Evolutionary conservation across 2,113 vertebrate genomes (phyloP), one percentile per base, ranked within the genome.

Genomic region (Ranitomeya imitator): DNA sequence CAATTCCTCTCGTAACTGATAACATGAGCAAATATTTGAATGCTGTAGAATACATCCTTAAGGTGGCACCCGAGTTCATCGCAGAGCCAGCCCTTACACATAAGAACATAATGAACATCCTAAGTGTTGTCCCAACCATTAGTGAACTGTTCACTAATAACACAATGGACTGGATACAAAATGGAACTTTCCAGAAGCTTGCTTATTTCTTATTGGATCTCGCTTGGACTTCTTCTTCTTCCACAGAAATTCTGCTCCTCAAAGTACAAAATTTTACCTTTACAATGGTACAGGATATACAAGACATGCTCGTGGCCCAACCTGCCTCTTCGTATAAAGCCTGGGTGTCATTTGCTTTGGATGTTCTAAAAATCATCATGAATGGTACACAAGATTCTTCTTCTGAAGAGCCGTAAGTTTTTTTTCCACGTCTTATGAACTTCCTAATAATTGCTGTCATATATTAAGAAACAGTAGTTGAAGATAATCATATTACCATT

Each of bases 301-400:
- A 89, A 79, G 13, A 85, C 26, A 69, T 85, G 15, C 73, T 89
- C n/a, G 79, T 69, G 10, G 13, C 61, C 21, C 73, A 85, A n/a
- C 77, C 37, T 59, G 60, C 11, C 23, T 69, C 81, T 69, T 15
- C 21, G 7, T 59, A 67, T 54, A 85, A 77, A 16, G 51, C 3
- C 37, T 85, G 63, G 54, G 37, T 89, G 51, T 69, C 73, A 51
- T 89, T 89, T 69, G 83, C 82, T 14, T 26, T 85, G 87, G 87
- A 89, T 23, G 23, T 45, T 4, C 18, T 89, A 11, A 26, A 55
- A 79, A 77, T n/a, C 10, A 57, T 78, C 51, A 59, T 89, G 7
- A 85, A 89, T 23, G 45, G n/a, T n/a, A 79, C 81, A 19, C 23
- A 67, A n/a, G 45, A 79, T n/a, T 9, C 73, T 69, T 85, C 82